Evolutionary conservation across 2,113 vertebrate genomes (phyloP).

Genomic region (Rhagologus leucostigma): DNA sequence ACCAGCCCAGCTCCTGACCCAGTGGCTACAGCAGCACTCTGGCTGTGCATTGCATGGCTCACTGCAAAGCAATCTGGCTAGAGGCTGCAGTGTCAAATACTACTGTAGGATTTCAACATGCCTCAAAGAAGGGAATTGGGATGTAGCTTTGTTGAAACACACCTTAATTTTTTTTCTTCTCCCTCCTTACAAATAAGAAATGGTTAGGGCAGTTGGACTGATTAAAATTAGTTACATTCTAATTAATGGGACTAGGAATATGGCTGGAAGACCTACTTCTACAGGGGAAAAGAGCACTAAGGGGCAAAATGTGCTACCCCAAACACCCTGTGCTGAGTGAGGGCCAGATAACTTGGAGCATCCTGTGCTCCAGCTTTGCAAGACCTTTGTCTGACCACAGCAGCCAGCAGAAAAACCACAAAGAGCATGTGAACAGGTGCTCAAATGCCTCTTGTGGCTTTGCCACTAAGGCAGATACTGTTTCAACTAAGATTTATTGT

Average conservation of each 20-base stretch:
- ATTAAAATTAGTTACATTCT: not conserved
- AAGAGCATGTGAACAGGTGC: not conserved
- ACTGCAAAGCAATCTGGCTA: not conserved
- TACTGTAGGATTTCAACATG: not conserved
- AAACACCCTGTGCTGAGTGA: not conserved
- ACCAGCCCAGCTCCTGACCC: not conserved
- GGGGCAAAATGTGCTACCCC: not conserved
- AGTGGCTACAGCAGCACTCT: not conserved
- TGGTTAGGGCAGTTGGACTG: not conserved
- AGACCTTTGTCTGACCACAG: not conserved
- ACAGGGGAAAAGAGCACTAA: not conserved
- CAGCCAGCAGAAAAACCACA: not conserved
- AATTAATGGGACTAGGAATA: not conserved
- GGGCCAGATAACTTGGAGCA: not conserved
- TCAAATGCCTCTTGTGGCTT: not conserved
- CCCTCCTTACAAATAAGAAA: not conserved
- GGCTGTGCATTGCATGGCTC: not conserved
- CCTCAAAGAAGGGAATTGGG: not conserved
- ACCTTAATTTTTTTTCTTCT: not conserved
- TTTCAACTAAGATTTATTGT: not conserved
- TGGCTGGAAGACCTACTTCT: not conserved
- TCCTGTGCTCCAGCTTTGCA: not conserved
- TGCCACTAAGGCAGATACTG: not conserved
- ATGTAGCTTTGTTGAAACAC: not conserved
- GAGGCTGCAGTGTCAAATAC: accelerated